phyloP scores from a whole-genome alignment of 2,113 vertebrate genomes.

The Chamaea fasciata region DNA sequence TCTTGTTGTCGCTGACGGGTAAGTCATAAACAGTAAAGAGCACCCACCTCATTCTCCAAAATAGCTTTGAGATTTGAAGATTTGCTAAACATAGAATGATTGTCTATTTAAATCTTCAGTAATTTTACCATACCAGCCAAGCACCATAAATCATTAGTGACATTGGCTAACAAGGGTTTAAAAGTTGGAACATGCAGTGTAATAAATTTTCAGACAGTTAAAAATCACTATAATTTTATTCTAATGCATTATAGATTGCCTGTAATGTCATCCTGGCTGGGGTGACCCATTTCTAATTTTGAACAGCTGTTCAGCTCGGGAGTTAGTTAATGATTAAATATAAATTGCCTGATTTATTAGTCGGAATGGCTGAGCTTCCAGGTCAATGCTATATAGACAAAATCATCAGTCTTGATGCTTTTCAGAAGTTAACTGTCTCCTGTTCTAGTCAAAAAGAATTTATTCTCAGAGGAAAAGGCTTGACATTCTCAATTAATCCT shows the following conservation, averaged over 20 bases:
- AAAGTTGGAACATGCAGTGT: slow-evolving; percentile 91
- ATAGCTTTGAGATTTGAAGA: slow-evolving; percentile 82
- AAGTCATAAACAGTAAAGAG: slow-evolving; percentile 75
- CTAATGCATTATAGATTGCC: slow-evolving; percentile 99
- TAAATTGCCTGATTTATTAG: slow-evolving; percentile 99
- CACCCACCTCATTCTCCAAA: slow-evolving; percentile 79
- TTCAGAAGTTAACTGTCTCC: slow-evolving; percentile 90
- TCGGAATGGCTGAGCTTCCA: slow-evolving; percentile 94
- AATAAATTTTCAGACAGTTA: slow-evolving; percentile 99
- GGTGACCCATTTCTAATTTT: slow-evolving; percentile 99
- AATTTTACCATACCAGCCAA: slow-evolving; percentile 82
- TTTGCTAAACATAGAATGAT: slow-evolving; percentile 86
- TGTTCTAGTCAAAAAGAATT: slow-evolving; percentile 85
- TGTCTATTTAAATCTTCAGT: slow-evolving; percentile 90
- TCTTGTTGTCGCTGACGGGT: slow-evolving; percentile 57
- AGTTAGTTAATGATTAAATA: slow-evolving; percentile 99
- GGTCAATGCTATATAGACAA: slow-evolving; percentile 98
- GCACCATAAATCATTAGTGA: slow-evolving; percentile 91
- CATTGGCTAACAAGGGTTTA: slow-evolving; percentile 89
- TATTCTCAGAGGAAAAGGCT: slow-evolving; percentile 80
- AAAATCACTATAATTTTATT: slow-evolving; percentile 99
- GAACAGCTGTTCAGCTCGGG: slow-evolving; percentile 98
- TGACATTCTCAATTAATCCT: slow-evolving; percentile 76
- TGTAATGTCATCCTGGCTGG: slow-evolving; percentile 96
- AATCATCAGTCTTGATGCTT: slow-evolving; percentile 98